phyloP scores from a whole-genome alignment of 2,113 vertebrate species.

The Syngnathus typhle region DNA sequence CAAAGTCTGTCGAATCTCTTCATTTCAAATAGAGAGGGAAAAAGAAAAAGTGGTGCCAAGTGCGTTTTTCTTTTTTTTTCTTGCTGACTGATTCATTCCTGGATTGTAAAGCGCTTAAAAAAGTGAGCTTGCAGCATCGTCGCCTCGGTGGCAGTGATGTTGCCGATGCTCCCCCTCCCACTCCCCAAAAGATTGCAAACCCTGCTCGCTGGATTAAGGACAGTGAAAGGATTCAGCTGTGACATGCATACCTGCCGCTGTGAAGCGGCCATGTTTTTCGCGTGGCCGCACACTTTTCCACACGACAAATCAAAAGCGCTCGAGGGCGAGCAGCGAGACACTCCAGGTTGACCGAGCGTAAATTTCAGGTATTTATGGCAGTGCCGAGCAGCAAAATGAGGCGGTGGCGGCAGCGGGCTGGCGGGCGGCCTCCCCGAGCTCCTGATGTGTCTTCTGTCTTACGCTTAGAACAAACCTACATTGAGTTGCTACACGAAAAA shows the following conservation, averaged over 20 bases:
- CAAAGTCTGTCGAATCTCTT: constrained; percentile 28
- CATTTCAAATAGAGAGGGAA: constrained; percentile 38
- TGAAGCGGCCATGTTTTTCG: constrained; percentile 41
- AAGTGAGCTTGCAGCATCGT: constrained; percentile 63
- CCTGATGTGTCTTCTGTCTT: too few relatives aligned
- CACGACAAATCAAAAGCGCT: constrained; percentile 41
- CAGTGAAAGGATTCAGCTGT: constrained; percentile 63
- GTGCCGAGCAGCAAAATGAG: constrained; percentile 13
- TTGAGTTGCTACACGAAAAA: too few relatives aligned
- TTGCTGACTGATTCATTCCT: constrained; percentile 60
- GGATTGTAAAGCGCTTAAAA: constrained; percentile 59
- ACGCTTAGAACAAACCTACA: too few relatives aligned
- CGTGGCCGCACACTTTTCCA: constrained; percentile 38
- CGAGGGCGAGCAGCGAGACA: constrained; percentile 28
- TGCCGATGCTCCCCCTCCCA: constrained; percentile 34
- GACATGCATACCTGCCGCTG: constrained; percentile 55
- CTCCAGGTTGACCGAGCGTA: constrained; percentile 15
- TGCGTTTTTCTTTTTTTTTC: constrained; percentile 34
- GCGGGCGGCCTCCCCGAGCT: too few relatives aligned
- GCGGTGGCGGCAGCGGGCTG: constrained; percentile 7
- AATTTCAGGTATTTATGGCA: neutral
- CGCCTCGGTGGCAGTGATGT: constrained; percentile 61
- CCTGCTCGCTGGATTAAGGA: constrained; percentile 61
- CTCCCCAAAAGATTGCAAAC: constrained; percentile 62
- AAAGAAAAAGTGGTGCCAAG: constrained; percentile 47